Evolutionary conservation across 2,797 vertebrate genomes (phyloP), one percentile per base, ranked within the genome.

Genomic region (Pangasius krempfi): DNA sequence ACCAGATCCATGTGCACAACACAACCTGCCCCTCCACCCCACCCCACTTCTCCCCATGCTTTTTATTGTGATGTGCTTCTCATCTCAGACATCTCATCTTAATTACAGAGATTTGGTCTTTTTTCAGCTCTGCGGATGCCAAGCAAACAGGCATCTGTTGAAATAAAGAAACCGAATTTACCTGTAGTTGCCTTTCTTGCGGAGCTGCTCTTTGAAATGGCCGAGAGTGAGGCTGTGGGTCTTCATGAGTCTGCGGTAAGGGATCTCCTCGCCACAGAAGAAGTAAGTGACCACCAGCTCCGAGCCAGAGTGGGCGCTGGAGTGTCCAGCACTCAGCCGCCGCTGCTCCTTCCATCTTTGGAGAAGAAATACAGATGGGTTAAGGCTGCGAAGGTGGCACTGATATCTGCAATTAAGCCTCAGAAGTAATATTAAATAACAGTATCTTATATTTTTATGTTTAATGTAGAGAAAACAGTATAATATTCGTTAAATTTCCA

Each of bases 181-280:
- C 98, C 98, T 98, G 94, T 99, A 99, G 95, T 97, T 98, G 93
- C 98, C 98, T 94, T 98, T 99, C 95, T 98, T 99, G 95, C 98
- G 97, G 85, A 99, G 98, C 94, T 99, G 98, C 86, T 99, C 98
- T 95, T 99, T 99, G 93, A 99, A 99, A 96, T 98, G 97, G 88
- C 97, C 97, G 90, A 99, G 95, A 87, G 98, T 99, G 94, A 99
- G 96, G 94, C 96, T 97, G 96, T 98, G 98, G 58, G 97, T 96
- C 95, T 97, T 99, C 95, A 99, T 96, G 94, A 96, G 97, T 93
- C 98, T 95, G 92, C 98, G 94, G 94, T 99, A 99, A 0, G 98
- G 98, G 92, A 99, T 99, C 94, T 99, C 98, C 96, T 99, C 98
- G 64, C 98, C 98, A 0, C 98, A 99, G 96, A 99, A 99, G 94